These are phyloP conservation scores for Leptosomus discolor DNA, from an alignment of 2,113 vertebrate species.

Conservation along the genomic window DNA sequence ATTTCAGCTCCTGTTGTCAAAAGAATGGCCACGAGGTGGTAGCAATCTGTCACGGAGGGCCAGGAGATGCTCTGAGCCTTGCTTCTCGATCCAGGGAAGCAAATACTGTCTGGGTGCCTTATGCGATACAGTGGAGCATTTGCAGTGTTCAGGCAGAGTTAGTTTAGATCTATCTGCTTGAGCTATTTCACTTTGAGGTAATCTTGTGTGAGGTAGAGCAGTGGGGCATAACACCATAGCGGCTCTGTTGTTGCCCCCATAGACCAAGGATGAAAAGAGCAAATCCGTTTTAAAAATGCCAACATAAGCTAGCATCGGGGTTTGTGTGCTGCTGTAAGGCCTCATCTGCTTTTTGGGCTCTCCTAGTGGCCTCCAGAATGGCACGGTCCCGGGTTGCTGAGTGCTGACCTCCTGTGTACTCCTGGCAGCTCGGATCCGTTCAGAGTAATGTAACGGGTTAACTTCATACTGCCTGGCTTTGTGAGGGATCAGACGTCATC, in stretches of 20 bases:
- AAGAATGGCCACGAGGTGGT: constrained; percentile 3
- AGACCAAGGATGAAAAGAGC: background rate
- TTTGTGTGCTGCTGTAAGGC: background rate
- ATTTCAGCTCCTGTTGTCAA: background rate
- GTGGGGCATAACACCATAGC: background rate
- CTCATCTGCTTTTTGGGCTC: background rate
- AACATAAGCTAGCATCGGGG: rapidly evolving
- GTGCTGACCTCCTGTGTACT: rapidly evolving
- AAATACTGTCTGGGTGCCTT: too few relatives aligned
- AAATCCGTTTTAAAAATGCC: background rate
- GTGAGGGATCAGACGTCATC: background rate
- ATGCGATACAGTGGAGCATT: background rate
- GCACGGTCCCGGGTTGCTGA: background rate
- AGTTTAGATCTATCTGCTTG: background rate
- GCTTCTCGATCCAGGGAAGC: background rate
- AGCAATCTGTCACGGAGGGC: background rate
- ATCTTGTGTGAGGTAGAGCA: background rate
- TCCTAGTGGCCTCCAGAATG: background rate
- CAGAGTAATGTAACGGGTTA: background rate
- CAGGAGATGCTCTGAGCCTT: background rate
- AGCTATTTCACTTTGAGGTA: background rate
- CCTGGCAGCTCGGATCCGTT: rapidly evolving
- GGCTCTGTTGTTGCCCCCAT: background rate
- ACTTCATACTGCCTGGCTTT: background rate
- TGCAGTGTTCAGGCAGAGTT: background rate